Evolutionary conservation across 2,797 vertebrate species (phyloP), one percentile per base, ranked within the genome.

Genomic region (Ctenochaetus hawaiiensis): DNA sequence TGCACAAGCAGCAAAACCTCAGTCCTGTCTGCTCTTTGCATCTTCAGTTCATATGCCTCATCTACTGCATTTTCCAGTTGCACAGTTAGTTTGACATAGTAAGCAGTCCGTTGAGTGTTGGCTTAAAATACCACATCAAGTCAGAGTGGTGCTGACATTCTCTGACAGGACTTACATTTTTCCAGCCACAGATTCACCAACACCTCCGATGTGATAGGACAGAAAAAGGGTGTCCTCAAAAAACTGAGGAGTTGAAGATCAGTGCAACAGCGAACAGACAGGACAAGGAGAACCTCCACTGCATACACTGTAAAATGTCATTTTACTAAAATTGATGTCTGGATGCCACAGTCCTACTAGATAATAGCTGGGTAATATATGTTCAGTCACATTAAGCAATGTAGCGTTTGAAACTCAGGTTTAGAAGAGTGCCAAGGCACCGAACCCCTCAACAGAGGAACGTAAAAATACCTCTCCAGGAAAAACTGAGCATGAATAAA

Each of bases 21-120:
- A 37, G 39, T 8, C 52, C 64, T 56, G 26, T 75, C 58, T 51
- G 60, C 57, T 70, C 34, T 26, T 9, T 63, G 61, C 22, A 23
- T 54, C 45, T 45, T 63, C 18, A 39, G 43, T 54, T 10, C 43
- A 56, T 57, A 75, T 70, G 52, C 62, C 61, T 57, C 63, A 54
- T 71, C 49, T 26, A n/a, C 48, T 18, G n/a, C 66, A 56, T 69
- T 12, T 43, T 51, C 14, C 72, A 47, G 20, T 39, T 68, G 30
- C 78, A 54, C 52, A 67, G 47, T 76, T 63, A 70, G n/a, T 67
- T 64, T 34, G 67, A 81, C 83, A 83, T 75, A 85, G 23, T 68
- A 59, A 82, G 74, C 73, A 78, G 79, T 56, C 37, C 66, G 37
- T n/a, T 9, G 65, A 66, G 67, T n/a, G 41, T 51, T 62, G 53